Evolutionary conservation across 2,797 vertebrate genomes (phyloP), one percentile per base, ranked within the genome.

Genomic region (Todus mexicanus): DNA sequence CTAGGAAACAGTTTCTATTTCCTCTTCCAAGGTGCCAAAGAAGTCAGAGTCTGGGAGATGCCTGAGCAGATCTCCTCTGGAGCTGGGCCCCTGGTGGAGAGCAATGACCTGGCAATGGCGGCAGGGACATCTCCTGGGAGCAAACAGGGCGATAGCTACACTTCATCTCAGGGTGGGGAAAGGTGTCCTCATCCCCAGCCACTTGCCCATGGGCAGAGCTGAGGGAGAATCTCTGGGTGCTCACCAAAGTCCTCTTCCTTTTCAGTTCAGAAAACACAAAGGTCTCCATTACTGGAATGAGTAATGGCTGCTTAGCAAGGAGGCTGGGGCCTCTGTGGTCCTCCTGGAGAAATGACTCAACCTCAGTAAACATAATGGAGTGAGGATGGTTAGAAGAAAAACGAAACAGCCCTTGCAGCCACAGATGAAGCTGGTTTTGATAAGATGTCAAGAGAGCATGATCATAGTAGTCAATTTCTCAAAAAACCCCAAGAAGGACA

Each of bases 21-120:
- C 43, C 64, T 72, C 45, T 72, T 47, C 33, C 43, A 68, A 43
- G 40, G 15, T 63, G 66, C 51, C 31, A 63, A 13, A 70, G 35
- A 38, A 53, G 18, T n/a, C 29, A 6, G 2, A 21, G 47, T 16
- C 51, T 2, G 2, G 5, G 65, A 6, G 5, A 5, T 45, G 27
- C 16, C 42, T 0, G 0, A 1, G 3, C 42, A 48, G 15, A 76
- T 12, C 26, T 43, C 23, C 65, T 80, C 54, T 74, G 43, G 60
- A 54, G 33, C 37, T 2, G 1, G 20, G n/a, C 3, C 26, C 43
- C 27, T 29, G 15, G 12, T 13, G 15, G 8, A 73, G 10, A 63
- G 50, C 68, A 60, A 43, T 0, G 5, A 23, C 51, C 40, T 31
- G 56, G n/a, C 0, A 1, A 23, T 56, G 56, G 48, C 51, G 59